phyloP scores from a whole-genome alignment of 1,140 invertebrate species.

The Rhagoletis zephyria region DNA sequence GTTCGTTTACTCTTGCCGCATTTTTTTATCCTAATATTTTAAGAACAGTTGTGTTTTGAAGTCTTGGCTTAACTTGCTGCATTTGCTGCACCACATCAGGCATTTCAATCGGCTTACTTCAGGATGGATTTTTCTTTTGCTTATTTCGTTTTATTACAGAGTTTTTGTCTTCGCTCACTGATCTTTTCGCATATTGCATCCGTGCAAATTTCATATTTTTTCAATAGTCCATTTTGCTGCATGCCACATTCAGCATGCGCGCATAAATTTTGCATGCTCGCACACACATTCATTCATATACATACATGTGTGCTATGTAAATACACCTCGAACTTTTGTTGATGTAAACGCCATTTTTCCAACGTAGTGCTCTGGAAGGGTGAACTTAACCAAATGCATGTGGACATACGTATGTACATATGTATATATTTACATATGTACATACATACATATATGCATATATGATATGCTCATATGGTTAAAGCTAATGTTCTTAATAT shows the following conservation, averaged over 20 bases:
- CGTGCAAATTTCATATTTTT: background rate
- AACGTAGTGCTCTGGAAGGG: background rate
- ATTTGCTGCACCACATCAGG: background rate
- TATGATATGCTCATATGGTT: too few species aligned
- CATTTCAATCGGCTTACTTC: background rate
- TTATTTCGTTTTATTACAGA: background rate
- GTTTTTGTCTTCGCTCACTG: background rate
- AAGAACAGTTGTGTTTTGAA: background rate
- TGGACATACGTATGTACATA: background rate
- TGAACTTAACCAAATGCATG: constrained; percentile 1
- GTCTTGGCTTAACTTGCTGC: background rate
- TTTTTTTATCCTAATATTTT: background rate
- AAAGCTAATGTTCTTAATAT: too few species aligned
- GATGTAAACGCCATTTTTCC: constrained; percentile 20
- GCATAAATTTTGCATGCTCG: too few species aligned
- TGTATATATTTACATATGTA: background rate
- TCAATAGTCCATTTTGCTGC: background rate
- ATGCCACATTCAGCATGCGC: background rate
- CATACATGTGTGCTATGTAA: background rate
- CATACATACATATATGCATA: background rate
- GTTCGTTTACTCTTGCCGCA: background rate
- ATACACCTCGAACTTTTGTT: background rate
- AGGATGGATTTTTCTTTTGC: background rate
- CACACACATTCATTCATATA: background rate
- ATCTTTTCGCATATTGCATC: background rate